These are phyloP conservation scores for Clarias magur DNA, from an alignment of 2,113 vertebrate genomes.

Conservation along the genomic window DNA sequence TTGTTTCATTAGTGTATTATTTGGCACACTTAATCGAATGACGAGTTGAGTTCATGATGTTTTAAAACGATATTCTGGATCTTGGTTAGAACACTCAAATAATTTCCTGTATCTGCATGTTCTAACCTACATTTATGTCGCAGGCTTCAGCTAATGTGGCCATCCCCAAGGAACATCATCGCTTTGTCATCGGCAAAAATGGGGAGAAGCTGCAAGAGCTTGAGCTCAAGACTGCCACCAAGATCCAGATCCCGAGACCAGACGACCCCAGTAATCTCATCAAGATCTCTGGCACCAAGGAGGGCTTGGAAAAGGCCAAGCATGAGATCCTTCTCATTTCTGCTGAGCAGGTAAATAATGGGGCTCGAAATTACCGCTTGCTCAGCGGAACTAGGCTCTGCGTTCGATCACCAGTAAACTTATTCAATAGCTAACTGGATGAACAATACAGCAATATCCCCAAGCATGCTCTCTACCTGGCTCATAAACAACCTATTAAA, in stretches of 20 bases:
- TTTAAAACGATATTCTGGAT: background rate
- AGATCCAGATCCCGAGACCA: constrained; percentile 98
- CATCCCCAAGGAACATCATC: constrained; percentile 98
- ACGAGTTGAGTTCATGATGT: background rate
- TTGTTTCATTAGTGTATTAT: background rate
- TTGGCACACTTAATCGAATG: background rate
- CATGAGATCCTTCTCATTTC: constrained; percentile 97
- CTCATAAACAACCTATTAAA: too few relatives aligned
- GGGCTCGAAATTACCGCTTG: too few relatives aligned
- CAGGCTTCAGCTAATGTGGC: constrained; percentile 94
- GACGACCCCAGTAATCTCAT: constrained; percentile 98
- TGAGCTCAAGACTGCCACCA: constrained; percentile 98
- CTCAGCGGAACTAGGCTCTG: too few relatives aligned
- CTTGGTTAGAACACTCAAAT: background rate
- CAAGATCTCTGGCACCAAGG: constrained; percentile 98
- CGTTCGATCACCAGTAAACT: too few relatives aligned
- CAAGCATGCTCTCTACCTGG: too few relatives aligned
- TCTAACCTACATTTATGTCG: background rate
- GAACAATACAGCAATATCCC: too few relatives aligned
- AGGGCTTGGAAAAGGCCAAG: constrained; percentile 97
- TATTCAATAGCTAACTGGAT: too few relatives aligned
- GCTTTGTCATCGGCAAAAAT: constrained; percentile 97
- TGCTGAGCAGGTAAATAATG: constrained; percentile 87
- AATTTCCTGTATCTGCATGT: background rate
- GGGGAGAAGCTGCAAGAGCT: constrained; percentile 98